Conservation (phyloP, 2,113 vertebrate species). For the Microtus oregoni region DNA sequence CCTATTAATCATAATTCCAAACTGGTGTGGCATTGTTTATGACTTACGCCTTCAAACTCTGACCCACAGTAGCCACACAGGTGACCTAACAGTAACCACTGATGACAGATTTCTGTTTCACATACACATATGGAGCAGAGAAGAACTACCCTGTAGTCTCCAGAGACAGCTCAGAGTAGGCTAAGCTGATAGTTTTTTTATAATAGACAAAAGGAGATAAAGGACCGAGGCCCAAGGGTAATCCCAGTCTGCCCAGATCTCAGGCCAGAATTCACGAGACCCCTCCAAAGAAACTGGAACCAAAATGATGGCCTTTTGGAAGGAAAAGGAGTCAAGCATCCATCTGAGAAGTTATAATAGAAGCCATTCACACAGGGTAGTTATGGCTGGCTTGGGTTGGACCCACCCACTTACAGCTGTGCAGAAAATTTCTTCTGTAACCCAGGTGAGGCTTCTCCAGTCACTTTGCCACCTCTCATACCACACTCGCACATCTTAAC, state of each 20-base stretch:
- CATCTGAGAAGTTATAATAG: not conserved
- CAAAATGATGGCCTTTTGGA: not conserved
- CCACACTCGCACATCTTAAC: not conserved
- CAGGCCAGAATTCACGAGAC: not conserved
- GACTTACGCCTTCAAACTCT: too few relatives aligned
- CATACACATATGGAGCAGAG: not conserved
- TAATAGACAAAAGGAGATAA: not conserved
- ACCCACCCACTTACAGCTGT: not conserved
- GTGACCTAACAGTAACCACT: not conserved
- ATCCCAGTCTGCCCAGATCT: not conserved
- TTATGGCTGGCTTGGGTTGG: not conserved
- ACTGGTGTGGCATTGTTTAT: too few relatives aligned
- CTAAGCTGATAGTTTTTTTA: not conserved
- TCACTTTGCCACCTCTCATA: not conserved
- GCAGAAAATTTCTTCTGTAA: constrained; percentile 1
- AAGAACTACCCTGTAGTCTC: not conserved
- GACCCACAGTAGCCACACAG: not conserved
- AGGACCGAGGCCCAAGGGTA: not conserved
- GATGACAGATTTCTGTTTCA: not conserved
- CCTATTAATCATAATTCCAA: too few relatives aligned
- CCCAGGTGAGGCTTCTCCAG: not conserved
- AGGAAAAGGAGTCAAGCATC: not conserved
- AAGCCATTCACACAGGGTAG: not conserved
- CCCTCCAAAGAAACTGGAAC: not conserved
- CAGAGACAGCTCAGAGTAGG: not conserved